These are phyloP conservation scores for Podargus strigoides DNA, from an alignment of 2,797 vertebrate genomes.

Conservation along the genomic window DNA sequence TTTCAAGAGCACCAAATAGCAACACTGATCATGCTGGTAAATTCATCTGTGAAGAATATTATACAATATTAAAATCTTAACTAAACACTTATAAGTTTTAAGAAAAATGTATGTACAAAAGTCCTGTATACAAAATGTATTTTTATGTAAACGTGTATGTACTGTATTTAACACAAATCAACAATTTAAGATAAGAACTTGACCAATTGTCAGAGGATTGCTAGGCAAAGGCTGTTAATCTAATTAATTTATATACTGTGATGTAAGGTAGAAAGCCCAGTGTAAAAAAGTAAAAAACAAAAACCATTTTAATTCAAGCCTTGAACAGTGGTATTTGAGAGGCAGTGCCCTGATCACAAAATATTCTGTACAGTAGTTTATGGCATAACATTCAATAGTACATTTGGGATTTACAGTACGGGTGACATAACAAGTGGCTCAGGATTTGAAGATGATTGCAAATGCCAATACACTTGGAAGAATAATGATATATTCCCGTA, in stretches of 20 bases:
- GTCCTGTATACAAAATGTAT: conserved; percentile 62
- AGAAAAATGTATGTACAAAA: conserved; percentile 71
- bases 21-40: conserved; percentile 59
- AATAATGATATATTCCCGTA: neutral
- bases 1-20: conserved; percentile 59
- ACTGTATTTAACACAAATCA: conserved; percentile 54
- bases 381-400: conserved; percentile 42
- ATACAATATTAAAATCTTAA: conserved; percentile 61
- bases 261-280: conserved; percentile 53
- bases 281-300: conserved; percentile 64
- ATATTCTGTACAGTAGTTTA: conserved; percentile 41
- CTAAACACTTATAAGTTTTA: conserved; percentile 55
- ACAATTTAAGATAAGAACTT: conserved; percentile 25
- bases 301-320: conserved; percentile 22
- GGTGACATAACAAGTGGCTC: neutral
- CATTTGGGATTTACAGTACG: conserved; percentile 12
- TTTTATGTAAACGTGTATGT: conserved; percentile 64
- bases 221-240: conserved; percentile 22
- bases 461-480: neutral
- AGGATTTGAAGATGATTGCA: conserved; percentile 14
- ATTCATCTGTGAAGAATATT: conserved; percentile 46
- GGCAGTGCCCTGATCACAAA: conserved; percentile 16
- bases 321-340: conserved; percentile 45
- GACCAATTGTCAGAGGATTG: neutral
- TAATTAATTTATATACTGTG: conserved; percentile 7